Percentiles rank a stretch among this genome's conserved stretches.
Conservation (phyloP, 2,888 invertebrate species). For the Xestia rhomboidea region DNA sequence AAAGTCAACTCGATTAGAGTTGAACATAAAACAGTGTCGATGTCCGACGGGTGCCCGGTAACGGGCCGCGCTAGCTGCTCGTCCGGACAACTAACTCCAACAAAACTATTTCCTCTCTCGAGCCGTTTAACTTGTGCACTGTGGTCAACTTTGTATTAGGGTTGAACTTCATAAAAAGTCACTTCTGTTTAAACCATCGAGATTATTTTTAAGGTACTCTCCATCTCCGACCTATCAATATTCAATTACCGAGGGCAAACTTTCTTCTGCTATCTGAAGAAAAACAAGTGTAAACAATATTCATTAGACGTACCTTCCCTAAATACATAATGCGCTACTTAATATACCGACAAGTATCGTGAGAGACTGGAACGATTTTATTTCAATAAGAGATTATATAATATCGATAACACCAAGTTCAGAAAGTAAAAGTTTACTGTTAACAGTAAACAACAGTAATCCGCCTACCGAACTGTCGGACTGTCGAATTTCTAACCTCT, state of each 20-base stretch:
- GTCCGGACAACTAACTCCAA: conserved; percentile 26
- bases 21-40: conserved; percentile 32
- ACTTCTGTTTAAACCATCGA: background rate
- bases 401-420: background rate
- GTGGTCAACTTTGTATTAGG: conserved; percentile 12
- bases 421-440: background rate
- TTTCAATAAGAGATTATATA: background rate
- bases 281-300: conserved; percentile 52
- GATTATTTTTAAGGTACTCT: background rate
- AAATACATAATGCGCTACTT: conserved; percentile 46
- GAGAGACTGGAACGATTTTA: background rate
- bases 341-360: conserved; percentile 17
- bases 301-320: conserved; percentile 43
- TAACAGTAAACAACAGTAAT: background rate
- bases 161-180: conserved; percentile 1
- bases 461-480: background rate
- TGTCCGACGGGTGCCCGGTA: conserved; percentile 17
- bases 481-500: background rate
- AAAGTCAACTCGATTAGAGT: conserved; percentile 31
- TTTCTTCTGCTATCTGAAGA: conserved; percentile 31
- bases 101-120: conserved; percentile 46
- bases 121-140: conserved; percentile 21
- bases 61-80: conserved; percentile 15
- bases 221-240: conserved; percentile 37
- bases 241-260: conserved; percentile 45